A percentile compares a stretch with the other conserved stretches of the same genome.
Evolutionary conservation across 2,888 invertebrate species (phyloP).

Genomic region (Agonopterix heracliana): DNA sequence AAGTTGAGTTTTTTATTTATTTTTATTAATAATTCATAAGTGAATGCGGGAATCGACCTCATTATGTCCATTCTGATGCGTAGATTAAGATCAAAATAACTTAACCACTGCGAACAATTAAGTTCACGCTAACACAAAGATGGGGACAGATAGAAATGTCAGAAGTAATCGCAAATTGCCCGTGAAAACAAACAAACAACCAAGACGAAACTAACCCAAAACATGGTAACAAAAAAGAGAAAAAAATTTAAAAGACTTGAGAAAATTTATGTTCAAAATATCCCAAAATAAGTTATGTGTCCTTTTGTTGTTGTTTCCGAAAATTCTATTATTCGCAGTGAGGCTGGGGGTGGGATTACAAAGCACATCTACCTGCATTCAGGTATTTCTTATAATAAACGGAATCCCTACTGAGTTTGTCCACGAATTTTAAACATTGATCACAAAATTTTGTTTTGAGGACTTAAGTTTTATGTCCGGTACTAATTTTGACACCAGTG

Average conservation of each 20-base stretch:
- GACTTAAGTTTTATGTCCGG: too few species aligned
- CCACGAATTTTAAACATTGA: conserved; percentile 29
- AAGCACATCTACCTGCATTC: conserved; percentile 58
- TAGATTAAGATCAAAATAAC: conserved; percentile 52
- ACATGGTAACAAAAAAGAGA: conserved; percentile 36
- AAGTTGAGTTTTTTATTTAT: conserved; percentile 30
- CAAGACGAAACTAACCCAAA: conserved; percentile 61
- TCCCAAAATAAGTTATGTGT: conserved; percentile 69
- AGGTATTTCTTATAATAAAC: conserved; percentile 67
- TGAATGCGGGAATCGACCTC: conserved; percentile 56
- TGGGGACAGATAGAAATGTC: conserved; percentile 34
- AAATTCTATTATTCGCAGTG: conserved; percentile 65
- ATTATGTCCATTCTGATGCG: conserved; percentile 53
- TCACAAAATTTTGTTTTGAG: too few species aligned
- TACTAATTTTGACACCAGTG: too few species aligned
- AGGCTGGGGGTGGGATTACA: conserved; percentile 51
- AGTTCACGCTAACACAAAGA: conserved; percentile 28
- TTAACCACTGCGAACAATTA: conserved; percentile 55
- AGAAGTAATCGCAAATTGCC: conserved; percentile 59
- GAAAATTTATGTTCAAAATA: conserved; percentile 54
- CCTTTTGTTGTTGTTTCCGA: conserved; percentile 69
- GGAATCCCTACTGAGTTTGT: conserved; percentile 63
- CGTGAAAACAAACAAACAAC: conserved; percentile 67
- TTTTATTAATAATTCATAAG: conserved; percentile 61
- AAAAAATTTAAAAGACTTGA: conserved; percentile 43